Evolutionary conservation across 2,797 vertebrate genomes (phyloP).

Genomic region (Babyrousa celebensis): DNA sequence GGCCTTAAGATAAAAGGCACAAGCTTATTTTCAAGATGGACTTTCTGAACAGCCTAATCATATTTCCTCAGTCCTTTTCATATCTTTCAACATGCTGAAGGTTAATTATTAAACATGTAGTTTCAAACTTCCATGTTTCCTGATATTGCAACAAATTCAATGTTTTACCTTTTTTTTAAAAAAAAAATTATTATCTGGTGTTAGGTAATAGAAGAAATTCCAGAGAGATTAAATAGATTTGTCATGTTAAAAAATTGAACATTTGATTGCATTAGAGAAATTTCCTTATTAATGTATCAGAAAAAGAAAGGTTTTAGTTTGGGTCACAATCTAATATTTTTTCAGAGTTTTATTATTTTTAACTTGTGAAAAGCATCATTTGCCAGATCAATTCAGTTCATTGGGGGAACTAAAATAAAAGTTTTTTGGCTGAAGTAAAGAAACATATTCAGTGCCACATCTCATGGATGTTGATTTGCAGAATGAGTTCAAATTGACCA

Average conservation of each 20-base stretch:
- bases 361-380: not conserved
- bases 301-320: not conserved
- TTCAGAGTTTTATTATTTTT: not conserved
- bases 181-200: not conserved
- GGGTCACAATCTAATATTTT: not conserved
- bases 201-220: not conserved
- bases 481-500: slow-evolving; percentile 31
- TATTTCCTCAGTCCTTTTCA: not conserved
- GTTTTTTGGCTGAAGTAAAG: not conserved
- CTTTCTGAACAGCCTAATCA: not conserved
- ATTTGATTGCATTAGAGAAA: not conserved
- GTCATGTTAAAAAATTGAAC: not conserved
- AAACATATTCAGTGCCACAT: not conserved
- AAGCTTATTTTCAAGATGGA: not conserved
- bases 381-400: not conserved
- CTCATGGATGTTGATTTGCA: not conserved
- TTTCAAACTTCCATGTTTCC: slow-evolving; percentile 21
- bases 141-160: not conserved
- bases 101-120: not conserved
- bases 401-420: not conserved
- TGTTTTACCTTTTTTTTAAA: not conserved
- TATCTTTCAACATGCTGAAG: not conserved
- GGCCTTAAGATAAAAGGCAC: not conserved
- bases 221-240: not conserved
- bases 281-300: not conserved